Conservation (phyloP, 2,888 invertebrate genomes). For the Pimpla rufipes region DNA sequence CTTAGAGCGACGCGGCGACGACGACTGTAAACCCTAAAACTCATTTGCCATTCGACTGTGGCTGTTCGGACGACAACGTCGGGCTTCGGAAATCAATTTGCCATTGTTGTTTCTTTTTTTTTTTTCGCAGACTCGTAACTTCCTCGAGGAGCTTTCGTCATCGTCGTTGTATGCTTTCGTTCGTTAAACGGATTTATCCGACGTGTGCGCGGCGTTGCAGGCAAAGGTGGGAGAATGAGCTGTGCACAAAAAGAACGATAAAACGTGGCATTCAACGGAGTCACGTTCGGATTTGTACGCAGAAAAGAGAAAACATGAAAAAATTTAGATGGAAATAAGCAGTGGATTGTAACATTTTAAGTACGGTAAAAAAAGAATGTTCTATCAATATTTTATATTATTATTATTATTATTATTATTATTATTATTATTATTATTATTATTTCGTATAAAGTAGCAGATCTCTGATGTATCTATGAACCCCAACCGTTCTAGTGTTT, state of each 20-base stretch:
- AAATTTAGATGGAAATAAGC: too few relatives aligned
- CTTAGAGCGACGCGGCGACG: neutral
- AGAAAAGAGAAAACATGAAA: too few relatives aligned
- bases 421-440: too few relatives aligned
- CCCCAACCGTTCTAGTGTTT: too few relatives aligned
- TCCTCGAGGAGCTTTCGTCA: constrained; percentile 3
- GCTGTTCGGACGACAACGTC: constrained; percentile 28
- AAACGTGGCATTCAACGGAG: neutral
- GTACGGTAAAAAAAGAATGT: too few relatives aligned
- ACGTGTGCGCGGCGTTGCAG: neutral
- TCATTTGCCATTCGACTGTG: constrained; percentile 45
- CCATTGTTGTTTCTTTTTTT: constrained; percentile 4
- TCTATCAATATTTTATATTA: too few relatives aligned
- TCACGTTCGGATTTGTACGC: too few relatives aligned
- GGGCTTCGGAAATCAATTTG: constrained; percentile 59
- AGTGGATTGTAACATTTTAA: too few relatives aligned
- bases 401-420: too few relatives aligned
- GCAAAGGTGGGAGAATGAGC: neutral
- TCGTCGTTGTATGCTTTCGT: constrained; percentile 8
- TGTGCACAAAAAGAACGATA: neutral
- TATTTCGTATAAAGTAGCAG: too few relatives aligned
- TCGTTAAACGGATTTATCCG: neutral
- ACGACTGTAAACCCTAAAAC: constrained; percentile 40
- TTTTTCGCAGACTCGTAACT: constrained; percentile 8
- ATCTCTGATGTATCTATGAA: too few relatives aligned